These are phyloP conservation scores for Sminthurinus aureus DNA, from an alignment of 2,888 invertebrate genomes.

Conservation along the genomic window DNA sequence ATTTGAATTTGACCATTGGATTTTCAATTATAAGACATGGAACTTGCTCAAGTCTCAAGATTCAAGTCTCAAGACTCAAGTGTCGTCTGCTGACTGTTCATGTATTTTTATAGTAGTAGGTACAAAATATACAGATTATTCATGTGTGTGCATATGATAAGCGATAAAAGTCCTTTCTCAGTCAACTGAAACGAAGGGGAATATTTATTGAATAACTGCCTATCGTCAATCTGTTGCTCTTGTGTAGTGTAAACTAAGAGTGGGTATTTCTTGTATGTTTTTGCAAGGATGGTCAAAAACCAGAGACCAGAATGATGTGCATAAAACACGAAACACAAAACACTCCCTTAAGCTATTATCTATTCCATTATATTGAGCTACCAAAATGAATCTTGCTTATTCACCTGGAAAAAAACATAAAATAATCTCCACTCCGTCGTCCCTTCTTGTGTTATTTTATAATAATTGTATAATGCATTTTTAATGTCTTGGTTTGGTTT, in stretches of 20 bases:
- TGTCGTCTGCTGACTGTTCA: not conserved
- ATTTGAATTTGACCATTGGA: not conserved
- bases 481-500: slow-evolving; percentile 13
- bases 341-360: slow-evolving; percentile 19
- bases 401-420: slow-evolving; percentile 11
- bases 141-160: no score
- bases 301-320: not conserved
- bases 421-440: not conserved
- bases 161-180: not conserved
- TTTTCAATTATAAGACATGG: not conserved
- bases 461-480: slow-evolving; percentile 16
- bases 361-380: not conserved
- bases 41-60: not conserved
- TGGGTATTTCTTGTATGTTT: not conserved
- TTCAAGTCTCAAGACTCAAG: not conserved
- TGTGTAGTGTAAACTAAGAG: no score
- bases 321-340: not conserved
- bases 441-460: not conserved
- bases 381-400: slow-evolving; percentile 7
- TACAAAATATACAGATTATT: no score
- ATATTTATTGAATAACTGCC: slow-evolving; percentile 7
- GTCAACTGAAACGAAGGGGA: not conserved
- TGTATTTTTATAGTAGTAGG: not conserved
- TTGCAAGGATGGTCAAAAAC: not conserved
- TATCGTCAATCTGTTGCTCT: not conserved